Base-by-base conservation (phyloP, 1,140 invertebrate genomes). In the Colletes latitarsis region DNA sequence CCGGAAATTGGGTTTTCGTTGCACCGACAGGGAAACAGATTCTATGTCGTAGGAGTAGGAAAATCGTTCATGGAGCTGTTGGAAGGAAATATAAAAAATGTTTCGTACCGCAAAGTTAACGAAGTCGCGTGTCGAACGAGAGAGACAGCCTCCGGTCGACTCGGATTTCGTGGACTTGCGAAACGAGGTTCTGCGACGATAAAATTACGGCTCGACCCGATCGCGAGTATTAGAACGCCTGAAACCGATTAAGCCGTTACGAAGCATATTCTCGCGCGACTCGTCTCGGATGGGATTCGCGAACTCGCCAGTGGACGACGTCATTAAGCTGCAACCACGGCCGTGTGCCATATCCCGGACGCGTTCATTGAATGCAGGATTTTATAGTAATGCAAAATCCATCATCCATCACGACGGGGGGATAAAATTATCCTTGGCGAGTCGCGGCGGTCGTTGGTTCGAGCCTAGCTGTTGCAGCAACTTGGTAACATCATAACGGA, bases 221-320 rank as follows among this genome's bases (percentile, higher is more conserved):
- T 21, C n/a, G 53, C 60, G 21, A 14, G n/a, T 71, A 58, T 52
- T 41, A 21, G 68, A 60, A 62, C 60, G 67, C 3, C 77, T 43
- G 71, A 81, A 72, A 68, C 77, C 67, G 77, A 85, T 85, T 85
- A 85, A 85, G 82, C 73, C 77, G 67, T 63, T 63, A 71, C 68
- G 71, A 30, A 60, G 82, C 82, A 72, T 70, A 74, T 70, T 68
- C 67, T 81, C 71, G 63, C 55, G 80, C 76, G 81, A 60, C 75
- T 78, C 69, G 67, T 62, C 67, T 68, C 70, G 53, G 58, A 57
- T 60, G 66, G 66, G 71, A 78, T 64, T 57, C 52, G 58, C 63
- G 81, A 58, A 43, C 39, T 39, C 66, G 57, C 17, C 5, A 21
- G 62, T 60, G 52, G 75, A 81, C 82, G 79, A 63, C 81, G 74